Conservation (phyloP, 1,140 invertebrate genomes). For the Drosophila bocki region DNA sequence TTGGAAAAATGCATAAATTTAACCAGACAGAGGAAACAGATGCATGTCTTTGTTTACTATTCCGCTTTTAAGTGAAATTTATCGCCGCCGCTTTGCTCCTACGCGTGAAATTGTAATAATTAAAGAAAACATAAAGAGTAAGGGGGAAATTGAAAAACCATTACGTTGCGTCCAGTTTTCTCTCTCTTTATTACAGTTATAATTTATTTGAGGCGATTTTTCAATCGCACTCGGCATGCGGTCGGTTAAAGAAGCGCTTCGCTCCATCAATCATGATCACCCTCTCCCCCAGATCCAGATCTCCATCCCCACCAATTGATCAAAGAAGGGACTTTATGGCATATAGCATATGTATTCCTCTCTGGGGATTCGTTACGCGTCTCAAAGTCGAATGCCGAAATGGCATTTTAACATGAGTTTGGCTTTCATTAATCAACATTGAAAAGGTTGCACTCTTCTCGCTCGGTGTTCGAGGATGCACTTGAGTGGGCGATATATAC, state of each 20-base stretch:
- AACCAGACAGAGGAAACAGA: constrained; percentile 17
- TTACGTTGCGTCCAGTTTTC: constrained; percentile 49
- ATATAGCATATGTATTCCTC: constrained; percentile 28
- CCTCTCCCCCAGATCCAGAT: constrained; percentile 7
- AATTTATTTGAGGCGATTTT: constrained; percentile 81
- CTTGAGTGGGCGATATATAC: constrained; percentile 44
- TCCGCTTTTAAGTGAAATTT: constrained; percentile 51
- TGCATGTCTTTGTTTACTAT: constrained; percentile 38
- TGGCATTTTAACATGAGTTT: constrained; percentile 63
- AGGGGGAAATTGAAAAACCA: constrained; percentile 70
- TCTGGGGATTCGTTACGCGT: constrained; percentile 68
- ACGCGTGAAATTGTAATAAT: constrained; percentile 65
- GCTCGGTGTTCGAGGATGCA: constrained; percentile 26
- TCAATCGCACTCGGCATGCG: constrained; percentile 72
- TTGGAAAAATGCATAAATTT: constrained; percentile 76
- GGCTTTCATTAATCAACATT: constrained; percentile 78
- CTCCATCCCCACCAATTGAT: constrained; percentile 24
- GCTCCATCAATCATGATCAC: constrained; percentile 67
- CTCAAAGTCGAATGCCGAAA: constrained; percentile 58
- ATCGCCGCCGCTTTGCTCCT: constrained; percentile 24
- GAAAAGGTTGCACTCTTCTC: constrained; percentile 57
- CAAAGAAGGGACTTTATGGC: constrained; percentile 50
- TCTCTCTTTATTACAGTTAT: constrained; percentile 76
- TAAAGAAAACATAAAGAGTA: constrained; percentile 17
- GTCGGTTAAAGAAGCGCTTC: constrained; percentile 48